Evolutionary conservation across 2,888 invertebrate genomes (phyloP).

Genomic region (Drosophila glabriapex): DNA sequence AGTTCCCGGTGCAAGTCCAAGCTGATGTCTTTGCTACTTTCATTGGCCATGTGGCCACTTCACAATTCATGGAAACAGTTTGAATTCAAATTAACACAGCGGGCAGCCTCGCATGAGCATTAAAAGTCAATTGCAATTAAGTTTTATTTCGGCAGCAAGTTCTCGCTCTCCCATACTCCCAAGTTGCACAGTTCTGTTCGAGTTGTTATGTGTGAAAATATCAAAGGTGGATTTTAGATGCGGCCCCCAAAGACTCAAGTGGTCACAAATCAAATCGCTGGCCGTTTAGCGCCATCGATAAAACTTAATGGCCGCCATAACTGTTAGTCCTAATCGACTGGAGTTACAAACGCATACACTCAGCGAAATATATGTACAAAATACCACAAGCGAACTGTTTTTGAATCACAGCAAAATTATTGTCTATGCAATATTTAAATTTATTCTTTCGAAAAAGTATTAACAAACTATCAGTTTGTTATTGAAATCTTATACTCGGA

Average conservation of each 20-base stretch:
- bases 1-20: conserved; percentile 9
- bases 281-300: conserved; percentile 79
- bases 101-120: conserved; percentile 67
- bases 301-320: conserved; percentile 84
- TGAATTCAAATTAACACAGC: conserved; percentile 82
- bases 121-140: conserved; percentile 81
- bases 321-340: conserved; percentile 73
- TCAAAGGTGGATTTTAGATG: conserved; percentile 68
- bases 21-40: conserved; percentile 10
- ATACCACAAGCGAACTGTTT: neutral
- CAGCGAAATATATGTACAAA: conserved; percentile 10
- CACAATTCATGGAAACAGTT: conserved; percentile 71
- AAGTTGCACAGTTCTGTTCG: conserved; percentile 11
- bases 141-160: conserved; percentile 59
- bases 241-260: conserved; percentile 57
- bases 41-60: conserved; percentile 47
- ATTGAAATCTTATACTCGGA: neutral
- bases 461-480: neutral
- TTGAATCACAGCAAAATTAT: neutral
- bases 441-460: neutral
- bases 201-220: conserved; percentile 71
- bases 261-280: conserved; percentile 77
- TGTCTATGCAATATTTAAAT: neutral
- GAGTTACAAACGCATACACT: conserved; percentile 44
- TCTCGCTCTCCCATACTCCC: neutral